Evolutionary conservation across 2,797 vertebrate species (phyloP).

Genomic region (Mus caroli): DNA sequence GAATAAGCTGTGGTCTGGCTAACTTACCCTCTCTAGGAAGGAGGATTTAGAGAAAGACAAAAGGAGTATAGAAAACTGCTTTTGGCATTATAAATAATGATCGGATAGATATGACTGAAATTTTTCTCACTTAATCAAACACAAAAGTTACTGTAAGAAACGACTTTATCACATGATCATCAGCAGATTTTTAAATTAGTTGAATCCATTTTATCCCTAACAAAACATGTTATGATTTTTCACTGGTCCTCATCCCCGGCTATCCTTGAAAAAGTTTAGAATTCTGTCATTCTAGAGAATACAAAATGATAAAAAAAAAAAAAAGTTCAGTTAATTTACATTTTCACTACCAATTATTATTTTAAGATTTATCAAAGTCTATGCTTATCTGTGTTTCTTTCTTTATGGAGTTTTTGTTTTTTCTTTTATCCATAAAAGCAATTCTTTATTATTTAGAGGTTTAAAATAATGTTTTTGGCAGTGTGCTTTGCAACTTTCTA

Average conservation of each 20-base stretch:
- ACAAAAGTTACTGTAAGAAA: background rate
- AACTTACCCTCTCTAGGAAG: background rate
- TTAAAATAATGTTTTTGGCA: background rate
- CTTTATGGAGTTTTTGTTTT: background rate
- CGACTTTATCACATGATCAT: background rate
- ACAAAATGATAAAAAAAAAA: background rate
- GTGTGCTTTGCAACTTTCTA: background rate
- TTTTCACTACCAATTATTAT: background rate
- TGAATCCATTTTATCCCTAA: background rate
- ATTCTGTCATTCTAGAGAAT: background rate
- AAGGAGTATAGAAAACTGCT: background rate
- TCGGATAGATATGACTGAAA: background rate
- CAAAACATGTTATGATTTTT: background rate
- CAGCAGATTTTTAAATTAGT: background rate
- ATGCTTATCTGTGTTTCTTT: background rate
- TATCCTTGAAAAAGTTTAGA: background rate
- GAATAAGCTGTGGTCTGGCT: background rate
- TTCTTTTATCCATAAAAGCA: background rate
- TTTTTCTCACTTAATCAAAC: background rate
- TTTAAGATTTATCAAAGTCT: background rate
- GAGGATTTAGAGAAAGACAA: background rate
- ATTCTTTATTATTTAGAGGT: background rate
- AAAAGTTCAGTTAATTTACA: background rate
- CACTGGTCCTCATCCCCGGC: background rate
- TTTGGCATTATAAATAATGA: slow-evolving; percentile 31